Conservation (phyloP, 2,888 invertebrate species). For the Agrotis clavis region DNA sequence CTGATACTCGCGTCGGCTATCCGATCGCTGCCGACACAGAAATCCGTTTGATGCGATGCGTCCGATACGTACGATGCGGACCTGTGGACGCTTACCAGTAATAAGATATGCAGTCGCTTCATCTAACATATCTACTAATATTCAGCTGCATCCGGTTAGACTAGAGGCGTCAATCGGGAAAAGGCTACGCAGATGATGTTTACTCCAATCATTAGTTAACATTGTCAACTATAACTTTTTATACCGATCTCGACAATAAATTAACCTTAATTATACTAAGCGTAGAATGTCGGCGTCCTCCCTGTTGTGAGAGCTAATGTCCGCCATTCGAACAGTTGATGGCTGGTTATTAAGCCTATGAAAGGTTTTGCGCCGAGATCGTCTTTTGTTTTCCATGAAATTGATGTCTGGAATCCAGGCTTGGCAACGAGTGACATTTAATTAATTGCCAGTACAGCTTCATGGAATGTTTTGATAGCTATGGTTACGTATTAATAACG, state of each 20-base stretch:
- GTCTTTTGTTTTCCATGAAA: conserved; percentile 76
- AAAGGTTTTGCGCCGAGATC: conserved; percentile 65
- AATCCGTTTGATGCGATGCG: no score
- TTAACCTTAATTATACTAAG: conserved; percentile 77
- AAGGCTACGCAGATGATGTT: no score
- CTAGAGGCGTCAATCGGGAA: no score
- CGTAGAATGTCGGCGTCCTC: conserved; percentile 68
- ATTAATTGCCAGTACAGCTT: conserved; percentile 61
- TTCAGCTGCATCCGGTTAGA: no score
- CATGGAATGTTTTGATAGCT: conserved; percentile 55
- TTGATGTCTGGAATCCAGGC: conserved; percentile 63
- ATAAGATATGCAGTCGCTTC: no score
- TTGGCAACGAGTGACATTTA: conserved; percentile 64
- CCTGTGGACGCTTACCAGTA: no score
- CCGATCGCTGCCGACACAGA: no score
- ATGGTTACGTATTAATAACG: conserved; percentile 46
- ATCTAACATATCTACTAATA: no score
- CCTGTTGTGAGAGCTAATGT: conserved; percentile 70
- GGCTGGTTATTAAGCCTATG: conserved; percentile 73
- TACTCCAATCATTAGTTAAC: conserved; percentile 25
- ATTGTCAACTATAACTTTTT: conserved; percentile 40
- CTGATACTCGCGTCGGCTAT: no score
- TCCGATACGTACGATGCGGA: no score
- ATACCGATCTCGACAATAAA: conserved; percentile 70
- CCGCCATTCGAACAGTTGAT: conserved; percentile 68